Conservation (phyloP, 1,140 invertebrate genomes). For the Brachionus calyciflorus region DNA sequence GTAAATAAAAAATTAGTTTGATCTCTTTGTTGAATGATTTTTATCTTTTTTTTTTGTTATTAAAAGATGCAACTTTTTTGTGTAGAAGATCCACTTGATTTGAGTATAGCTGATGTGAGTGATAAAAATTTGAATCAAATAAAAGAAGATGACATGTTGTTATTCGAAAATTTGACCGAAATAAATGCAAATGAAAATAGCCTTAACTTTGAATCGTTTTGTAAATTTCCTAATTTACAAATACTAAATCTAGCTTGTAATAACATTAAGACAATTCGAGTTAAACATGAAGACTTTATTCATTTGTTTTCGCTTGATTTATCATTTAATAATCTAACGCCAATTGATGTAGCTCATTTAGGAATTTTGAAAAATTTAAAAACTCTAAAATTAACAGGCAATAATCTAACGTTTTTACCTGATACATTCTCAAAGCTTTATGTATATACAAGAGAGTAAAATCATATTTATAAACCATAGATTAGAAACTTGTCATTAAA, state of each 20-base stretch:
- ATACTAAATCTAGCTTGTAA: constrained; percentile 58
- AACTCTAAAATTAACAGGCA: constrained; percentile 58
- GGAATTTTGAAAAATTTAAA: constrained; percentile 54
- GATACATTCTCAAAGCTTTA: constrained; percentile 32
- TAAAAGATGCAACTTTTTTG: constrained; percentile 60
- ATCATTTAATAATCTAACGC: constrained; percentile 59
- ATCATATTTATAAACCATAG: too few relatives aligned
- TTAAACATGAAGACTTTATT: constrained; percentile 41
- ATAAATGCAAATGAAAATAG: constrained; percentile 59
- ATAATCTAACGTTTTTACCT: constrained; percentile 54
- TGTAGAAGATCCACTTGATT: constrained; percentile 58
- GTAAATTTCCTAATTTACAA: constrained; percentile 54
- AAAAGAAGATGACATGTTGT: constrained; percentile 56
- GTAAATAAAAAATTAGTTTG: constrained; percentile 48
- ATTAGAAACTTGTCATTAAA: background rate
- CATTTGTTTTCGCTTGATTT: constrained; percentile 53
- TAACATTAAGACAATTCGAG: constrained; percentile 46
- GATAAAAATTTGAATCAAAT: constrained; percentile 54
- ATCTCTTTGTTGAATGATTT: background rate
- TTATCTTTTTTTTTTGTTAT: background rate
- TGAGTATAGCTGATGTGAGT: constrained; percentile 57
- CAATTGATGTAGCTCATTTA: constrained; percentile 55
- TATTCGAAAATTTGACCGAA: constrained; percentile 60
- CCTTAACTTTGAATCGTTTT: constrained; percentile 57
- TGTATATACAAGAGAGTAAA: constrained; percentile 42